Base-by-base conservation (phyloP, 1,140 invertebrate species). In the Drusus annulatus region DNA sequence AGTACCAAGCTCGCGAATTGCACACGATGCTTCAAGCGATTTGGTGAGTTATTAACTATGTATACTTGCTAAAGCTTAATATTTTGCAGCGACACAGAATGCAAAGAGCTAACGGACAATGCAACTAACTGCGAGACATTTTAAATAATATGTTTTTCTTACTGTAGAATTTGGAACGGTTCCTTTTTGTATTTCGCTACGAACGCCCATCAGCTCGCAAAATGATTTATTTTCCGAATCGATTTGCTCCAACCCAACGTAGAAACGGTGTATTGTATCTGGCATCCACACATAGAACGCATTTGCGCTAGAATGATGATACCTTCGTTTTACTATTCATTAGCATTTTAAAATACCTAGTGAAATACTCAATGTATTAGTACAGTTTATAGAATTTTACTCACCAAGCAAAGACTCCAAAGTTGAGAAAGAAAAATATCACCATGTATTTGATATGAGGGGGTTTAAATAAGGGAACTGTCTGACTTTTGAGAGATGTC, bases 251-350 rank as follows among this genome's bases (percentile, higher is more conserved):
- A 80, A 31, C 17, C 71, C 79, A 16, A 65, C 15, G 23, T 36
- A 68, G 25, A 75, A 80, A 31, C 62, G 45, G 25, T 80, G 25
- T 7, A 76, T 54, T 1, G 54, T 80, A 50, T 80, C 71, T 4
- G 79, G 79, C n/a, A 80, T n/a, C 79, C 79, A 80, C 10, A 80
- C 25, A 16, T 76, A 62, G 51, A 76, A 75, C 13, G 79, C 50
- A 68, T 28, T 80, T 2, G 79, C 21, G 58, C 79, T 80, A 54
- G 25, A 65, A 75, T 17, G 15, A 16, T 21, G 1, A 17, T 1
- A 69, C 17, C 19, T 2, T 3, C 2, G 5, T 36, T 36, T 36
- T 0, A 36, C 0, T 7, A 36, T 4, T 36, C 2, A 0, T 36
- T 36, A 36, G n/a, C n/a, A n/a, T 36, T 3, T 36, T 7, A 36